A percentile compares a stretch with the other conserved stretches of the same genome.
Conservation (phyloP, 2,888 invertebrate genomes). For the Azorinus chamasolen region DNA sequence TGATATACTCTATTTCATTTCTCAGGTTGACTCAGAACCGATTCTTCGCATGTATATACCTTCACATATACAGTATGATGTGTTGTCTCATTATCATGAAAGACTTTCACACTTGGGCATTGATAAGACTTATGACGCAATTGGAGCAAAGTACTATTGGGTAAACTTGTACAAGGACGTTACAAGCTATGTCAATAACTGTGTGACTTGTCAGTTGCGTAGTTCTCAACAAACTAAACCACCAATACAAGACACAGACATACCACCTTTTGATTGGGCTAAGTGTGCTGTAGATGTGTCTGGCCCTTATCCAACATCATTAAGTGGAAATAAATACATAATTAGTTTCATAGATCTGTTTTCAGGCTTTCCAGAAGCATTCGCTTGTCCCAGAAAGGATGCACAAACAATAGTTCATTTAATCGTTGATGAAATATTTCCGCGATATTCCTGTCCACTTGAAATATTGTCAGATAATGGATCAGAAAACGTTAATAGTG, state of each 20-base stretch:
- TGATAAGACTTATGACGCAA: neutral
- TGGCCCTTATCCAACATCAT: conserved; percentile 9
- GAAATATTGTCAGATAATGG: conserved; percentile 44
- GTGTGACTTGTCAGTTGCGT: neutral
- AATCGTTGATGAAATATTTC: conserved; percentile 24
- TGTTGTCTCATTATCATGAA: too few species aligned
- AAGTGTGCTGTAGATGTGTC: neutral
- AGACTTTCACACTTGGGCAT: too few species aligned
- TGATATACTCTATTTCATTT: too few species aligned
- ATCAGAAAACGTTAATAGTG: conserved; percentile 10
- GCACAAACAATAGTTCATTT: conserved; percentile 29
- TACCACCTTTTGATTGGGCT: conserved; percentile 1
- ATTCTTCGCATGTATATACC: too few species aligned
- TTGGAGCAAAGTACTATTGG: conserved; percentile 2
- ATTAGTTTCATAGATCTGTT: conserved; percentile 12
- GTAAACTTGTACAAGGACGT: conserved; percentile 5
- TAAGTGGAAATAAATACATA: conserved; percentile 3
- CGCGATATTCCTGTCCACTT: conserved; percentile 32
- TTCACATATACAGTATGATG: too few species aligned
- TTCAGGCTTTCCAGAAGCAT: conserved; percentile 25
- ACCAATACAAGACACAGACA: conserved; percentile 1
- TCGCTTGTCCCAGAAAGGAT: conserved; percentile 30
- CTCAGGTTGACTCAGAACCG: too few species aligned
- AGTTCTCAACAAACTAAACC: neutral
- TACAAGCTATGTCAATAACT: neutral